These are phyloP conservation scores for Mastacembelus armatus DNA, from an alignment of 2,797 vertebrate genomes.

Conservation along the genomic window DNA sequence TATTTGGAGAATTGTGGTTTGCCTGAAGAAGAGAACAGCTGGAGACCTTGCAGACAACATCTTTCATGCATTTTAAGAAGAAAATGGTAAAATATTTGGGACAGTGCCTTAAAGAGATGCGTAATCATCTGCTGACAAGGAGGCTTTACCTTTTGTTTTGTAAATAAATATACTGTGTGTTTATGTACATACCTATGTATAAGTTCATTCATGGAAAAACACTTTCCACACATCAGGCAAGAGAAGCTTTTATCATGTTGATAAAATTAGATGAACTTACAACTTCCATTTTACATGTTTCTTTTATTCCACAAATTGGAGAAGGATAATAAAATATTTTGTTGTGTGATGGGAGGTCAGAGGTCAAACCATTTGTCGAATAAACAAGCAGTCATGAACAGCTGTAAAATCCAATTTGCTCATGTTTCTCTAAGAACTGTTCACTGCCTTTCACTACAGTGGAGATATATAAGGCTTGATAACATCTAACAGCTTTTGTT, in stretches of 20 bases:
- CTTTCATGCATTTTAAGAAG: slow-evolving; percentile 18
- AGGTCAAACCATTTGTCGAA: slow-evolving; percentile 4
- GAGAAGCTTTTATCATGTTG: slow-evolving; percentile 83
- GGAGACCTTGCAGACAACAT: slow-evolving; percentile 14
- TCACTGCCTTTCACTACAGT: slow-evolving; percentile 10
- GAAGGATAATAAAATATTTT: slow-evolving; percentile 25
- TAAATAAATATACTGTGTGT: slow-evolving; percentile 40
- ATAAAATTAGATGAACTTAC: slow-evolving; percentile 66
- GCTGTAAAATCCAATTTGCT: slow-evolving; percentile 34
- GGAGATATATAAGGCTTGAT: slow-evolving; percentile 27
- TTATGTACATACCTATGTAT: background rate
- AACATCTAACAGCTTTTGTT: slow-evolving; percentile 51
- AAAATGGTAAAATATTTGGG: slow-evolving; percentile 24
- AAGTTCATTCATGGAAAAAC: slow-evolving; percentile 37
- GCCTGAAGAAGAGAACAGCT: slow-evolving; percentile 24
- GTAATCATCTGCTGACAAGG: slow-evolving; percentile 25
- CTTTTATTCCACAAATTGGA: slow-evolving; percentile 32
- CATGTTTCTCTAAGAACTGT: slow-evolving; percentile 20
- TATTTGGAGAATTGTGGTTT: slow-evolving; percentile 12
- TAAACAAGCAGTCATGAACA: slow-evolving; percentile 35
- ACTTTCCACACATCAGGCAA: slow-evolving; percentile 35
- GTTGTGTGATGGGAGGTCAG: background rate
- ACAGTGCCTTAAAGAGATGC: slow-evolving; percentile 23
- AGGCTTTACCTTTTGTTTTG: slow-evolving; percentile 43
- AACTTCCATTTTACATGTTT: slow-evolving; percentile 21